These are phyloP conservation scores for Diacarnus erythraeanus DNA, from an alignment of 37 sponge, comb jelly and placozoan genomes.

Conservation along the genomic window DNA sequence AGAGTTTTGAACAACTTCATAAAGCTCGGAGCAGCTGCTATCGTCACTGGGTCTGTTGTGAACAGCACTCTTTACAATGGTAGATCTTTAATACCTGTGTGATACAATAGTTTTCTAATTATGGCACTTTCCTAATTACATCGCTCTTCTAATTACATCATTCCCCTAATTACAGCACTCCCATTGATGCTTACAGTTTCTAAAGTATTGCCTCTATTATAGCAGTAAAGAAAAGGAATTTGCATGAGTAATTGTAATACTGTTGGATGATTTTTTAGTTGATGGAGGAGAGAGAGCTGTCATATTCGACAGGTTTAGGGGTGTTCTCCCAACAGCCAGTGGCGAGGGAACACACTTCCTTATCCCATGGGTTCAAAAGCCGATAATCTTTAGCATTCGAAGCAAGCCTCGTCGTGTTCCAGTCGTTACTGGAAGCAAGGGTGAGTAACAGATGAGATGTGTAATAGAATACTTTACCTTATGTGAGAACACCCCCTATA, in stretches of 20 bases:
- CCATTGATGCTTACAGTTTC: no score
- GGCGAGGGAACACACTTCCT: conserved; percentile 97
- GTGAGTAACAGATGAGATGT: conserved; percentile 17
- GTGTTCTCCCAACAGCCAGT: conserved; percentile 72
- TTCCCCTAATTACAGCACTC: no score
- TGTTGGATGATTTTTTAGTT: conserved; percentile 69
- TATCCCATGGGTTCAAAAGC: conserved; percentile 88
- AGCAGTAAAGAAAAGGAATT: no score
- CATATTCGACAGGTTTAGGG: conserved; percentile 89
- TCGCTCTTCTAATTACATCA: no score
- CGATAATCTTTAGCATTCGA: conserved; percentile 86
- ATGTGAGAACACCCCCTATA: no score
- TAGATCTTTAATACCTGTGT: no score
- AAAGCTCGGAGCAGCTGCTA: conserved; percentile 76
- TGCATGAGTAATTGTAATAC: no score
- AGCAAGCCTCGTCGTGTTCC: conserved; percentile 90
- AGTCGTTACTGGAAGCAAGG: conserved; percentile 93
- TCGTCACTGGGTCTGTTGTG: conserved; percentile 77
- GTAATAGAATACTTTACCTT: neutral
- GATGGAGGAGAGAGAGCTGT: conserved; percentile 95
- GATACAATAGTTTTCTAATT: no score
- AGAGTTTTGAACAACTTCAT: conserved; percentile 53
- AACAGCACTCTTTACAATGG: conserved; percentile 88
- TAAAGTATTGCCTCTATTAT: no score
- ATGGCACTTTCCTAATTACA: no score